Conservation (phyloP, 1,140 invertebrate species). For the Drosophila willistoni region DNA sequence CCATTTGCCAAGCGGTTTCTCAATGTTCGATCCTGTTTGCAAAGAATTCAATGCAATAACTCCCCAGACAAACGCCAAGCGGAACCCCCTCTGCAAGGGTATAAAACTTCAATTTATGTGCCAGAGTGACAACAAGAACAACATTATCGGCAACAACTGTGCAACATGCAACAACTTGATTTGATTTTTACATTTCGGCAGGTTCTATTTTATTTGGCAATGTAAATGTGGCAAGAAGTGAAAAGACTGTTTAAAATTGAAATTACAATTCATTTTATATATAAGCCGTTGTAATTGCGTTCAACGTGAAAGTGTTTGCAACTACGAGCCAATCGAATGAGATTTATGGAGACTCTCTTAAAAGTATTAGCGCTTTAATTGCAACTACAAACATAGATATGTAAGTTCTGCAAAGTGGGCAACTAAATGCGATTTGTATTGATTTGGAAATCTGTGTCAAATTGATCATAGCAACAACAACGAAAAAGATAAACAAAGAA, state of each 20-base stretch:
- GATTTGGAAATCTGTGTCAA: conserved; percentile 77
- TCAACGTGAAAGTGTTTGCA: no score
- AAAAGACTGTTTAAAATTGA: no score
- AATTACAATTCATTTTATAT: no score
- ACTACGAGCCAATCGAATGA: no score
- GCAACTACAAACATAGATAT: background rate
- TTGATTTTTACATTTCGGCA: conserved; percentile 2
- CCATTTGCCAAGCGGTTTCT: no score
- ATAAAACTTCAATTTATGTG: conserved; percentile 58
- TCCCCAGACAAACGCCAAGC: background rate
- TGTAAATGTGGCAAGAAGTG: background rate
- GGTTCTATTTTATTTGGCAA: background rate
- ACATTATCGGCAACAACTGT: conserved; percentile 16
- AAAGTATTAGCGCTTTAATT: background rate
- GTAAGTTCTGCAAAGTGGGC: conserved; percentile 2
- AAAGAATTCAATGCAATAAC: background rate
- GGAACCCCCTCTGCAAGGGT: no score
- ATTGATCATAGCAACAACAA: conserved; percentile 56
- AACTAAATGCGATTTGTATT: conserved; percentile 46
- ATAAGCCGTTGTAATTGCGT: no score
- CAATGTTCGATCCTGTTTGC: no score
- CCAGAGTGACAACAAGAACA: conserved; percentile 34
- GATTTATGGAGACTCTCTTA: no score
- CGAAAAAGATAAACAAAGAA: conserved; percentile 1
- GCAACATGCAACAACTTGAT: conserved; percentile 52